Conservation (phyloP, 2,888 invertebrate genomes). For the Mycalesis mineus region DNA sequence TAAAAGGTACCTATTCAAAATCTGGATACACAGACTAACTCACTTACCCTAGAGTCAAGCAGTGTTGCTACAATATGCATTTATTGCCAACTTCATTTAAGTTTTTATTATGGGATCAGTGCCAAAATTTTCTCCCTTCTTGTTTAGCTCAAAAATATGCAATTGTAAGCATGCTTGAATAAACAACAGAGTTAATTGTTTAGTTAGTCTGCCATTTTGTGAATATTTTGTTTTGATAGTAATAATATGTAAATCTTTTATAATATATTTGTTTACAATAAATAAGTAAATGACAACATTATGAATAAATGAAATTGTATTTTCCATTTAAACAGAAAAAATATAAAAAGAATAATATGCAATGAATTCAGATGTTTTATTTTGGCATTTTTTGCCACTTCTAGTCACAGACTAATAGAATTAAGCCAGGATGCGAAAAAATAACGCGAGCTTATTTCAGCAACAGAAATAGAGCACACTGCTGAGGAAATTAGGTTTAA, state of each 20-base stretch:
- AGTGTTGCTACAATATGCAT: conserved; percentile 75
- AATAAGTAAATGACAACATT: conserved; percentile 74
- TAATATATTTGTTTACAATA: conserved; percentile 79
- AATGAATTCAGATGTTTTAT: conserved; percentile 72
- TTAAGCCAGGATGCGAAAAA: neutral
- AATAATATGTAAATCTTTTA: conserved; percentile 79
- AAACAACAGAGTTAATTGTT: conserved; percentile 75
- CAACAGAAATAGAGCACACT: too few relatives aligned
- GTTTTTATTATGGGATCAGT: conserved; percentile 76
- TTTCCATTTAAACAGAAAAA: conserved; percentile 79
- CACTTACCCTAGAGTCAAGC: conserved; percentile 53
- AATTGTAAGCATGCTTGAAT: conserved; percentile 76
- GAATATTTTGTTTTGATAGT: conserved; percentile 79
- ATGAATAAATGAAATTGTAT: conserved; percentile 78
- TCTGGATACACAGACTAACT: conserved; percentile 73
- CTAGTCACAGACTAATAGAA: neutral
- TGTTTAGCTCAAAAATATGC: conserved; percentile 78
- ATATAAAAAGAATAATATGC: conserved; percentile 79
- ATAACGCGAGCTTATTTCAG: too few relatives aligned
- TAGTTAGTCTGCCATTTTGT: conserved; percentile 79
- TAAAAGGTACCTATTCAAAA: conserved; percentile 77
- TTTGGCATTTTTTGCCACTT: conserved; percentile 33
- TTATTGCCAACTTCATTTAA: conserved; percentile 71
- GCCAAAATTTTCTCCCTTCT: conserved; percentile 75
- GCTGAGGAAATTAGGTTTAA: too few relatives aligned